Percentiles rank a stretch among this genome's conserved stretches.
Evolutionary conservation across 2,797 vertebrate species (phyloP).

Genomic region (Diceros bicornis): DNA sequence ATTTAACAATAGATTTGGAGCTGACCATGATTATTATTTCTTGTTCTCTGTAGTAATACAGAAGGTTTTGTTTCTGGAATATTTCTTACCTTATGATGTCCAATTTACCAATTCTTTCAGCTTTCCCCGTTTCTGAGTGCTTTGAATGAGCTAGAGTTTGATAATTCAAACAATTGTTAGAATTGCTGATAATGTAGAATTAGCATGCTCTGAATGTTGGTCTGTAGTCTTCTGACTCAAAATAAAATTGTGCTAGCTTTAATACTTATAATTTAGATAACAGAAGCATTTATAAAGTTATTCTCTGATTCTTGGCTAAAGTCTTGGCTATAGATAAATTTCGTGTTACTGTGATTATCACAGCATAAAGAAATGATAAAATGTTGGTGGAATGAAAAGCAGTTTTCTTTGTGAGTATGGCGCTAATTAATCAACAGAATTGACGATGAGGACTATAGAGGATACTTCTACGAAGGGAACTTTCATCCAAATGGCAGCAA

Average conservation of each 20-base stretch:
- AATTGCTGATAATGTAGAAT: background rate
- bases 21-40: background rate
- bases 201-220: background rate
- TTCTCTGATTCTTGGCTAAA: background rate
- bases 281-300: background rate
- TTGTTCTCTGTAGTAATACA: background rate
- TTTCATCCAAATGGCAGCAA: background rate
- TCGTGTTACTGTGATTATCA: background rate
- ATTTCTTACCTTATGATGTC: background rate
- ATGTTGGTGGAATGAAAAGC: background rate
- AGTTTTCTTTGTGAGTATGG: background rate
- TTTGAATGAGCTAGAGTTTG: background rate
- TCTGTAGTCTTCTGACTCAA: background rate
- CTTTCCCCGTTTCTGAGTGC: background rate
- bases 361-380: conserved; percentile 3
- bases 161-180: background rate
- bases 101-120: background rate
- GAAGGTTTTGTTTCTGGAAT: background rate
- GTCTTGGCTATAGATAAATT: background rate
- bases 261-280: background rate
- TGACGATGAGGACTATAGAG: background rate
- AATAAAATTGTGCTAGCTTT: background rate
- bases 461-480: background rate
- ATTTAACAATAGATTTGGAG: background rate
- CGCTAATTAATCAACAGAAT: background rate